Percentiles rank a stretch among this genome's conserved stretches.
Evolutionary conservation across 2,797 vertebrate genomes (phyloP).

Genomic region (Anguilla obscura): DNA sequence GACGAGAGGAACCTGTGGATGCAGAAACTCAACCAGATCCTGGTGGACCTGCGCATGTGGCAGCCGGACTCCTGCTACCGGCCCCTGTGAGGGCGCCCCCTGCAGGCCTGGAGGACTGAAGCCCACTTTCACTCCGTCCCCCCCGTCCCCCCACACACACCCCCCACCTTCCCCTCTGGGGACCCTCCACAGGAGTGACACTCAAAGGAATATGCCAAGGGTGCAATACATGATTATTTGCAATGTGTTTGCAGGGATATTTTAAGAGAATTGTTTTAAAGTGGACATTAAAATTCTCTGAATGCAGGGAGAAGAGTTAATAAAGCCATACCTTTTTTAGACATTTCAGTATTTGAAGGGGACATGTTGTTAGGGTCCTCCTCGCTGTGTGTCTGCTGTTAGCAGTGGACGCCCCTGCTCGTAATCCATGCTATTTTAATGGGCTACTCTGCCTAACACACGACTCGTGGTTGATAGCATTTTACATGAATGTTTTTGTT

Average conservation of each 20-base stretch:
- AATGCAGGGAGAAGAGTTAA: constrained; percentile 36
- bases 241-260: constrained; percentile 47
- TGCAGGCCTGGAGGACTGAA: constrained; percentile 26
- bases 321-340: constrained; percentile 62
- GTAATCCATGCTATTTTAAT: neutral
- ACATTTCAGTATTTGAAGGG: constrained; percentile 52
- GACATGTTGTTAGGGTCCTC: neutral
- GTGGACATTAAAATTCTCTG: constrained; percentile 32
- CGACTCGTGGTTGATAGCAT: neutral
- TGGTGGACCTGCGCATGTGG: constrained; percentile 94
- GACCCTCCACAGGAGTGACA: constrained; percentile 32
- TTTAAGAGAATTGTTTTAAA: constrained; percentile 37
- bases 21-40: constrained; percentile 91
- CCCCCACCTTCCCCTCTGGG: neutral
- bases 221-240: constrained; percentile 66
- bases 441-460: neutral
- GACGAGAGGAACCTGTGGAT: constrained; percentile 97
- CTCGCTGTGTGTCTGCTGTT: neutral
- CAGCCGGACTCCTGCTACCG: constrained; percentile 88
- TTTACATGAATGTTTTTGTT: neutral
- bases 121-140: neutral
- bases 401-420: neutral
- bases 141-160: too few species aligned
- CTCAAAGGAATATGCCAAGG: neutral
- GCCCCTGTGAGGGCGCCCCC: constrained; percentile 61